Evolutionary conservation across 2,113 vertebrate species (phyloP), one percentile per base, ranked within the genome.

Genomic region (Corythornis cristatus): DNA sequence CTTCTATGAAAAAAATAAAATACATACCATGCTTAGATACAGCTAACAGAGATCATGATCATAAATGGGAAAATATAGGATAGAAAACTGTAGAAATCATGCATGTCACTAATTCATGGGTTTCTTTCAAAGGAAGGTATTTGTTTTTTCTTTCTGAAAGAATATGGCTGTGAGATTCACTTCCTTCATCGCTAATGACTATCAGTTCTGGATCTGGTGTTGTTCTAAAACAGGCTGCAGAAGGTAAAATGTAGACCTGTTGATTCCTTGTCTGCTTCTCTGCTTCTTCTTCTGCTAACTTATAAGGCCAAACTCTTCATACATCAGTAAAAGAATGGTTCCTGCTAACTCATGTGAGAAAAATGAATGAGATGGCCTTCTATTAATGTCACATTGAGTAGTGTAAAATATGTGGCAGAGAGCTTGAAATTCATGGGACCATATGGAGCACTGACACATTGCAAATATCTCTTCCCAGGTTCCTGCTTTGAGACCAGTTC

Each of bases 101-200:
- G 80, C 13, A 11, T 61, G 35, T 83, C 0, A 66, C 8, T 19
- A 43, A 74, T 57, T 84, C 22, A 40, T n/a, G 1, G 0, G 0
- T 1, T 37, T 61, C 33, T 58, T 20, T 8, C 29, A 37, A 51
- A 75, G 7, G 14, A 68, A 89, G 73, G 31, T 0, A 31, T 57
- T 77, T 37, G 2, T 56, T 29, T 77, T 87, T 74, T 57, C 6
- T 84, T 80, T 74, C 57, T 71, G 66, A 89, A 67, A 18, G 19
- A 72, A n/a, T 28, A 18, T 57, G 25, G 33, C 31, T 60, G 12
- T 40, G 37, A 76, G 21, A 48, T 68, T 88, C 45, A 51, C 26
- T 22, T 78, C 40, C 15, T 3, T 72, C 18, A n/a, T 71, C 15
- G 26, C 33, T 60, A 53, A n/a, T n/a, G 29, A 12, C 26, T 29